These are phyloP conservation scores for Parnassius apollo DNA, from an alignment of 2,888 invertebrate species.

Conservation along the genomic window DNA sequence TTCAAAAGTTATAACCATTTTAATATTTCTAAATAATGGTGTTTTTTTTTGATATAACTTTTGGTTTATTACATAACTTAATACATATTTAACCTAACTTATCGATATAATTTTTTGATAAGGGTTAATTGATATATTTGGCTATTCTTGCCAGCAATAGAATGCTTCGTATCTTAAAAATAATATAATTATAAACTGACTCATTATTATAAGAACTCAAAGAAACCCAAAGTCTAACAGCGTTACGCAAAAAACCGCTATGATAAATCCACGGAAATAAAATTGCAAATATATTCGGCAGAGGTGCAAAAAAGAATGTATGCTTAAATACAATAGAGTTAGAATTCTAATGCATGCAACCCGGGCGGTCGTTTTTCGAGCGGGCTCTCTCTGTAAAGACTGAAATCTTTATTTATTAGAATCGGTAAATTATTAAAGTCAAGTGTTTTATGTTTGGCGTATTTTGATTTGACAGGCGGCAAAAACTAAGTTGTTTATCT, in stretches of 20 bases:
- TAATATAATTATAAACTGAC: neutral
- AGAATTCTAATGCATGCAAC: constrained; percentile 69
- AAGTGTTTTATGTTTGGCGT: constrained; percentile 62
- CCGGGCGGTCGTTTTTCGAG: constrained; percentile 77
- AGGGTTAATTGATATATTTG: no score
- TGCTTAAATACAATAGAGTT: constrained; percentile 74
- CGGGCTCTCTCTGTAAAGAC: constrained; percentile 55
- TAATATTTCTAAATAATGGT: no score
- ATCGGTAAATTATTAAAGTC: constrained; percentile 71
- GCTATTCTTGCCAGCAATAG: no score
- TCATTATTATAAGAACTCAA: constrained; percentile 11
- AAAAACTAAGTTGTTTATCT: constrained; percentile 44
- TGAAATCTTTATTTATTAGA: constrained; percentile 81
- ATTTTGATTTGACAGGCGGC: constrained; percentile 53
- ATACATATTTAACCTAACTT: no score
- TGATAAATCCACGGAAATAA: constrained; percentile 48
- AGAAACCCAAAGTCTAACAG: constrained; percentile 36
- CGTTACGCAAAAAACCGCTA: constrained; percentile 40
- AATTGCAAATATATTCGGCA: constrained; percentile 67
- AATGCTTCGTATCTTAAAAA: no score
- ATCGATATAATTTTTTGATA: no score
- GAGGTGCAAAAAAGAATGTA: constrained; percentile 78
- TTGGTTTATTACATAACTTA: no score
- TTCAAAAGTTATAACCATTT: no score
- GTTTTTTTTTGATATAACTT: no score